These are phyloP conservation scores for Caenorhabditis macrosperma DNA, from an alignment of 2,888 invertebrate species.

Conservation along the genomic window DNA sequence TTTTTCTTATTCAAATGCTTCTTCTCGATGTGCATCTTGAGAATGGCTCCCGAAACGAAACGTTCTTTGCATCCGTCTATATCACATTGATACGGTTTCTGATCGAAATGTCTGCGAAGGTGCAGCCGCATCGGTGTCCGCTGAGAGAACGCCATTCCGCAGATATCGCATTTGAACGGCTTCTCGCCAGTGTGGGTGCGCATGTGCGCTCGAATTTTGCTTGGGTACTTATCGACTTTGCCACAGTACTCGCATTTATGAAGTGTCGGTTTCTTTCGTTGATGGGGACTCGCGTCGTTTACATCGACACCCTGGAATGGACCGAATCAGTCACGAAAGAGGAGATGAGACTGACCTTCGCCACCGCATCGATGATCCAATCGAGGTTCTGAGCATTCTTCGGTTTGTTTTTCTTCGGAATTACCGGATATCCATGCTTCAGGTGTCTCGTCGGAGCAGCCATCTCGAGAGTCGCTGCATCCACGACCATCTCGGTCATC, in stretches of 20 bases:
- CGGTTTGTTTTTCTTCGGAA: neutral
- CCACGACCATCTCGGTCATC: conserved; percentile 56
- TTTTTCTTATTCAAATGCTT: conserved; percentile 67
- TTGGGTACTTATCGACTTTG: conserved; percentile 73
- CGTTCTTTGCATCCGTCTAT: conserved; percentile 59
- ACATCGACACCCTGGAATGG: conserved; percentile 66
- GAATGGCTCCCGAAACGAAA: conserved; percentile 69
- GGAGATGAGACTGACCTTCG: conserved; percentile 54
- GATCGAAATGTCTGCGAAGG: conserved; percentile 70
- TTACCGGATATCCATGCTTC: conserved; percentile 7
- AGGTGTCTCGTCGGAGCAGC: conserved; percentile 47
- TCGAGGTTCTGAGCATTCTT: conserved; percentile 68
- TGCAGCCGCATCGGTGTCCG: conserved; percentile 75
- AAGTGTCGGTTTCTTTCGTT: conserved; percentile 69
- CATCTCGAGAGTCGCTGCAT: conserved; percentile 59
- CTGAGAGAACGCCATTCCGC: conserved; percentile 72
- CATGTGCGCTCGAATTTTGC: conserved; percentile 75
- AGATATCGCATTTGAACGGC: conserved; percentile 74
- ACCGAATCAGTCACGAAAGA: neutral
- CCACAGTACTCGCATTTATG: conserved; percentile 74
- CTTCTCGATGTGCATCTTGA: conserved; percentile 68
- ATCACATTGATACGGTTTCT: conserved; percentile 63
- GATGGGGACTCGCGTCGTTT: conserved; percentile 70
- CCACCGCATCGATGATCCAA: conserved; percentile 76
- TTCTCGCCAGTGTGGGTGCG: too few species aligned